These are phyloP conservation scores for Stegodyphus dumicola DNA, from an alignment of 1,140 invertebrate genomes.

Conservation along the genomic window DNA sequence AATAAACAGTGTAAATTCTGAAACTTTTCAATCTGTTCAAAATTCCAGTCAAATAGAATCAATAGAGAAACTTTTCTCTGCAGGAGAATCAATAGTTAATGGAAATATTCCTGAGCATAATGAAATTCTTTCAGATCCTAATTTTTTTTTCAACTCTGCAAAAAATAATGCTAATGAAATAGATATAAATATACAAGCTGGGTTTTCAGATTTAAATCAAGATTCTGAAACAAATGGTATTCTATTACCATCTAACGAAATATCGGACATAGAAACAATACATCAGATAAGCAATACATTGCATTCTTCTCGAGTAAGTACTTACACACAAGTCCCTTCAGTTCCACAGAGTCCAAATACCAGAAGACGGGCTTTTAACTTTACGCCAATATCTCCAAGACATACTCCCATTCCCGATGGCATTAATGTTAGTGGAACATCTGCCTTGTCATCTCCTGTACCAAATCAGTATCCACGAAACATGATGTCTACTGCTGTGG, in stretches of 20 bases:
- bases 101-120: not conserved
- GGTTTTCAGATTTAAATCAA: slow-evolving; percentile 31
- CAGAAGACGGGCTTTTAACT: slow-evolving; percentile 82
- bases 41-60: slow-evolving; percentile 25
- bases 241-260: slow-evolving; percentile 8
- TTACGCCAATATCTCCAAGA: slow-evolving; percentile 83
- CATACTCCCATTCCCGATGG: slow-evolving; percentile 67
- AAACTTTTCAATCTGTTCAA: not conserved
- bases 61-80: slow-evolving; percentile 12
- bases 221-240: slow-evolving; percentile 4
- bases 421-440: slow-evolving; percentile 69
- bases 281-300: not conserved
- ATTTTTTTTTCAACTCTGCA: slow-evolving; percentile 38
- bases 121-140: slow-evolving; percentile 25
- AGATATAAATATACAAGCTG: slow-evolving; percentile 6
- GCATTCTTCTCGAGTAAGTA: slow-evolving; percentile 17
- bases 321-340: slow-evolving; percentile 63
- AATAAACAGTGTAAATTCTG: not conserved
- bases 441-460: slow-evolving; percentile 62
- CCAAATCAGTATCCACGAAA: slow-evolving; percentile 38
- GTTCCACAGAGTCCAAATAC: slow-evolving; percentile 75
- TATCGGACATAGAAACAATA: not conserved
- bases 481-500: slow-evolving; percentile 62
- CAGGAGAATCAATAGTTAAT: not conserved
- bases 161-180: slow-evolving; percentile 16